phyloP scores from a whole-genome alignment of 2,888 invertebrate species.

The Atrina japonica region DNA sequence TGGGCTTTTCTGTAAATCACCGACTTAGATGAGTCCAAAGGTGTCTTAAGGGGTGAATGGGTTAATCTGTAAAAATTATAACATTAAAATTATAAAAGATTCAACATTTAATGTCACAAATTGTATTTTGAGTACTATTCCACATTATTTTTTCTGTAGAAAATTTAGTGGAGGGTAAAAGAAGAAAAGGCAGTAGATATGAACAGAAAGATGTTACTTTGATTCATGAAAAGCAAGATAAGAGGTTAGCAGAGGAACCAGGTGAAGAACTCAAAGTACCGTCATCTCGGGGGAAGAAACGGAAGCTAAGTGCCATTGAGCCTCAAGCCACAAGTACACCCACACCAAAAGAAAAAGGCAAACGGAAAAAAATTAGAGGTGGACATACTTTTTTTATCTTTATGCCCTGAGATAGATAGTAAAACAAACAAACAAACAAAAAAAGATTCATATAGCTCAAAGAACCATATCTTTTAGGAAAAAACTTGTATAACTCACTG shows the following conservation, averaged over 20 bases:
- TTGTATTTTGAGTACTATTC: too few species aligned
- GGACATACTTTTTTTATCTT: not conserved
- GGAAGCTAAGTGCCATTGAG: conserved; percentile 51
- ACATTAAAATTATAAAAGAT: too few species aligned
- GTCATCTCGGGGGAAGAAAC: conserved; percentile 44
- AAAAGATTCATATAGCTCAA: too few species aligned
- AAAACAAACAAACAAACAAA: too few species aligned
- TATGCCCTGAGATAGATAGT: conserved; percentile 6
- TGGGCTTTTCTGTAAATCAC: too few species aligned
- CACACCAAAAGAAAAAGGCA: conserved; percentile 58
- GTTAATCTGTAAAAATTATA: too few species aligned
- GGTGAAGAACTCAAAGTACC: conserved; percentile 27
- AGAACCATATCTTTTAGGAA: too few species aligned
- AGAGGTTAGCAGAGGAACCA: conserved; percentile 21
- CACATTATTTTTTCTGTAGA: too few species aligned
- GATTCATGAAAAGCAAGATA: not conserved
- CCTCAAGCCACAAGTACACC: conserved; percentile 72
- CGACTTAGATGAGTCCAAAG: too few species aligned
- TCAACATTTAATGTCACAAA: too few species aligned
- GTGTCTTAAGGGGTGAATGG: too few species aligned
- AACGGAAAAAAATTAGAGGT: not conserved
- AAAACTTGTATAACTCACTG: too few species aligned
- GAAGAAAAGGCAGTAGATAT: conserved; percentile 48
- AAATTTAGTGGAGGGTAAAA: conserved; percentile 61
- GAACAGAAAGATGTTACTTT: conserved; percentile 16